Evolutionary conservation across 2,888 invertebrate species (phyloP).

Genomic region (Heliconius aoede): DNA sequence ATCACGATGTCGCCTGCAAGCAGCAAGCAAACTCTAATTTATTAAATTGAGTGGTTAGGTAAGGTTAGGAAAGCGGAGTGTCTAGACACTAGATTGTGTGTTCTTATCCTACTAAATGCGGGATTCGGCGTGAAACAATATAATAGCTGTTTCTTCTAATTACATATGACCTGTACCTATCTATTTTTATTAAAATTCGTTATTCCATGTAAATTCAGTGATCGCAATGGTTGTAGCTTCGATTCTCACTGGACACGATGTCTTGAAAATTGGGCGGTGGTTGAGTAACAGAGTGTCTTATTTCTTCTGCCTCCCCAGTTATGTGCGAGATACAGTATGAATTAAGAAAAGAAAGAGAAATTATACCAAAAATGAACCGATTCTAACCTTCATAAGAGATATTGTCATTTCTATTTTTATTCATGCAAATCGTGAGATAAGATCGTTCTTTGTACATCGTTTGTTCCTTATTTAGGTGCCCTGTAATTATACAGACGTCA

Average conservation of each 20-base stretch:
- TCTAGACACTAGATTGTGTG: too few species aligned
- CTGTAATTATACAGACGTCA: constrained; percentile 48
- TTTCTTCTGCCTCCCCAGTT: background rate
- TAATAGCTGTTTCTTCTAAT: too few species aligned
- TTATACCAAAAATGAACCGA: background rate
- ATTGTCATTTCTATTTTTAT: background rate
- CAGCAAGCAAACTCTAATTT: too few species aligned
- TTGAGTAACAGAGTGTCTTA: background rate
- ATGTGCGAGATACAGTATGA: background rate
- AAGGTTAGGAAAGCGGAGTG: too few species aligned
- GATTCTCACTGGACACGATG: background rate
- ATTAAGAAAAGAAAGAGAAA: background rate
- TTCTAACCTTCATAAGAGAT: background rate
- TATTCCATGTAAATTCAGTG: background rate
- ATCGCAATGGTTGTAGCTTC: background rate
- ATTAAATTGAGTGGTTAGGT: too few species aligned
- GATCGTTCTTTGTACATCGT: constrained; percentile 55
- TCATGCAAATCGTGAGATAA: background rate
- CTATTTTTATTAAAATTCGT: too few species aligned
- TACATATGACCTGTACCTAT: too few species aligned
- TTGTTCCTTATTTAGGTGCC: constrained; percentile 52
- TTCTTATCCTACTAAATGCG: too few species aligned
- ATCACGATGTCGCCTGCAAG: too few species aligned
- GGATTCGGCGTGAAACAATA: too few species aligned
- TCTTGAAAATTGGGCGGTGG: too few species aligned